Evolutionary conservation across 2,113 vertebrate species (phyloP), one percentile per base, ranked within the genome.

Genomic region (Theropithecus gelada): DNA sequence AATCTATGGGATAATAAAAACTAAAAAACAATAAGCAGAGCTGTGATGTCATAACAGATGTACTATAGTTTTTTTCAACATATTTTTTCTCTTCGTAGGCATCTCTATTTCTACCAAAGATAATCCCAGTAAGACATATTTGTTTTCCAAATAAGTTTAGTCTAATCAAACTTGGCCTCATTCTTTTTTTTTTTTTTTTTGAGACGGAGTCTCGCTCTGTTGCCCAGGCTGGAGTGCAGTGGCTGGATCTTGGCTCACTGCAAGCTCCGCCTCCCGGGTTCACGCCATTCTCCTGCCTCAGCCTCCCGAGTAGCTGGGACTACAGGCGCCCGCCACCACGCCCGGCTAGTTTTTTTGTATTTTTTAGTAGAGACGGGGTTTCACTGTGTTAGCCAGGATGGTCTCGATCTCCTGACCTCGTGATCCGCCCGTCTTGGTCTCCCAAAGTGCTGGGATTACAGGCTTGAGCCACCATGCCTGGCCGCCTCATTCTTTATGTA

Each of bases 401-500:
- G 13, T 50, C 48, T 50, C 48, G 12, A 50, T 50, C 13, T 50
- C 48, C 48, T 14, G 48, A 50, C 12, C 48, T 50, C 48, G 48
- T 48, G 48, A 48, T 48, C 48, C 2, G 11, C 48, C 48, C 11
- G 2, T 48, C 48, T 48, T 13, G 3, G 48, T 1, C 48, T 50
- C 48, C 48, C 48, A 50, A 50, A 50, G 48, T 50, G 48, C 48
- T 50, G 48, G 48, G 48, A 50, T 50, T 50, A 50, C 13, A 50
- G 12, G 48, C 48, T 1, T 50, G 48, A 50, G 48, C 48, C 48
- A 50, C 13, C 0, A 3, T 0, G 0, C 12, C 12, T 0, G 48
- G 48, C 48, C 13, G 13, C 48, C 48, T 50, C 48, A 0, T 50
- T 50, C 48, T 50, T 50, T 50, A 50, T 50, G 1, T 50, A 14